Conservation (phyloP, 2,797 vertebrate genomes). For the Jordanella pulchra region DNA sequence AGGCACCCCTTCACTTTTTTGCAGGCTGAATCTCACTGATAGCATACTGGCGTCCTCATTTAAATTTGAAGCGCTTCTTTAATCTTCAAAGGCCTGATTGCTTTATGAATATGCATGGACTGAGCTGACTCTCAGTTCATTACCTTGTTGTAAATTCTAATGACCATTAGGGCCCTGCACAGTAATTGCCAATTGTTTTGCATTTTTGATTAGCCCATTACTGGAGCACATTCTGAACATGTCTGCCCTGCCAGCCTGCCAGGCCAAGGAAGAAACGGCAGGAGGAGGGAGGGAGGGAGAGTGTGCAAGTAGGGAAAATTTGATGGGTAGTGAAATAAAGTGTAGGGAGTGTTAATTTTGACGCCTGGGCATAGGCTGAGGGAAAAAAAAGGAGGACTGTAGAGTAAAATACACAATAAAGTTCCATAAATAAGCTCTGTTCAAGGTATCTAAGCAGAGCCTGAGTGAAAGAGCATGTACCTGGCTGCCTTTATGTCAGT, state of each 20-base stretch:
- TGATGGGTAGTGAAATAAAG: conserved; percentile 33
- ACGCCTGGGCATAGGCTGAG: conserved; percentile 31
- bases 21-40: conserved; percentile 99
- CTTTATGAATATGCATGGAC: conserved; percentile 99
- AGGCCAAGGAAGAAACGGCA: conserved; percentile 60
- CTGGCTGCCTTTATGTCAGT: conserved; percentile 60
- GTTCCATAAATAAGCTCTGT: conserved; percentile 51
- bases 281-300: conserved; percentile 27
- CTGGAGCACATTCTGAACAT: conserved; percentile 98
- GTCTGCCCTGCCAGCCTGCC: conserved; percentile 93
- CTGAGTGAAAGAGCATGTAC: conserved; percentile 71
- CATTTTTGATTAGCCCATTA: conserved; percentile 99
- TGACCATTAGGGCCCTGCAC: conserved; percentile 99
- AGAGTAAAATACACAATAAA: conserved; percentile 31
- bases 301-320: conserved; percentile 22
- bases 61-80: conserved; percentile 99
- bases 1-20: conserved; percentile 84
- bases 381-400: conserved; percentile 9
- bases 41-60: conserved; percentile 99
- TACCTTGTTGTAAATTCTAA: conserved; percentile 99
- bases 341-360: conserved; percentile 43
- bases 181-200: conserved; percentile 99
- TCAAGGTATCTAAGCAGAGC: conserved; percentile 38
- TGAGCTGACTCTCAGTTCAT: conserved; percentile 99
- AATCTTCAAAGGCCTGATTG: conserved; percentile 99